Evolutionary conservation across 2,888 invertebrate species (phyloP).

Genomic region (Eilema griseolum): DNA sequence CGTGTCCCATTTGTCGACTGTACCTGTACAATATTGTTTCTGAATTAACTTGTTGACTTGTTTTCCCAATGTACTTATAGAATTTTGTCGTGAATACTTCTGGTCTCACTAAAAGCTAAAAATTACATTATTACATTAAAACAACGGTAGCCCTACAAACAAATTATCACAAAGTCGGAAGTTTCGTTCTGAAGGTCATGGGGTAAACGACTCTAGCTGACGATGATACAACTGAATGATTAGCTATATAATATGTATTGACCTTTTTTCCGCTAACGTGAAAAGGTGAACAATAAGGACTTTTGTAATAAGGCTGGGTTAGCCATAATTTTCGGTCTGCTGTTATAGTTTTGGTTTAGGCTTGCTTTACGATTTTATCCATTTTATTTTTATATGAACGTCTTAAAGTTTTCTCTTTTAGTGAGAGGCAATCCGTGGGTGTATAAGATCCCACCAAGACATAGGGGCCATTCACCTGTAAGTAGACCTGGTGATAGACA

Average conservation of each 20-base stretch:
- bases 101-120: not conserved
- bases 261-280: conserved; percentile 53
- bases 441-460: too few species aligned
- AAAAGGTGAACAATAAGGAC: conserved; percentile 31
- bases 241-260: conserved; percentile 62
- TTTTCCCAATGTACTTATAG: not conserved
- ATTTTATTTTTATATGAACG: not conserved
- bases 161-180: conserved; percentile 68
- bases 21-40: too few species aligned
- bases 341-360: not conserved
- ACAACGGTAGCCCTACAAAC: conserved; percentile 37
- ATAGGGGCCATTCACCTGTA: too few species aligned
- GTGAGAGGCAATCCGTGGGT: too few species aligned
- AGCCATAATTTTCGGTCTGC: not conserved
- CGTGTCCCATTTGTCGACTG: too few species aligned
- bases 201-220: conserved; percentile 78
- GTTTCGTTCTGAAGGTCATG: conserved; percentile 73
- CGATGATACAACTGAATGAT: conserved; percentile 74
- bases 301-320: conserved; percentile 29
- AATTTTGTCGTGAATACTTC: not conserved
- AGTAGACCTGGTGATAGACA: too few species aligned
- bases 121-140: not conserved
- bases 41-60: not conserved
- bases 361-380: not conserved
- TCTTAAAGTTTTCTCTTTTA: too few species aligned